Percentiles rank a stretch among this genome's conserved stretches.
phyloP scores from a whole-genome alignment of 2,888 invertebrate species.

The Augiades crinisus region DNA sequence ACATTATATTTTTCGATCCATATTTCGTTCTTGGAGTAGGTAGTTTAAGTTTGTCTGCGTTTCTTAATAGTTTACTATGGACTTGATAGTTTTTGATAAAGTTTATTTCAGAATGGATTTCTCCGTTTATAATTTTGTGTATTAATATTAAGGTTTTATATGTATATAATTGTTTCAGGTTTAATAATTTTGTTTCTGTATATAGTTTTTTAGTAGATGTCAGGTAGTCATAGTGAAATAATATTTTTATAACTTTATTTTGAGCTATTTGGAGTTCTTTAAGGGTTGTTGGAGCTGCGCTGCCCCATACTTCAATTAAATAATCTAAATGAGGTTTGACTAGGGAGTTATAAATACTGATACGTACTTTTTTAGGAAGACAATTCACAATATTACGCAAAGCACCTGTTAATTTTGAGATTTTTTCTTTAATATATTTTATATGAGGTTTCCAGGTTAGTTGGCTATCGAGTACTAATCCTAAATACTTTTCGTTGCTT shows the following conservation, averaged over 20 bases:
- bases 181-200: not conserved
- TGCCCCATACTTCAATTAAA: not conserved
- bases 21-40: too few species aligned
- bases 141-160: not conserved
- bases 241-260: slow-evolving; percentile 1
- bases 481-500: not conserved
- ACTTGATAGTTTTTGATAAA: too few species aligned
- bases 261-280: slow-evolving; percentile 1
- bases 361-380: not conserved
- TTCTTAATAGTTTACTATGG: too few species aligned
- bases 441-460: not conserved
- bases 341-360: not conserved
- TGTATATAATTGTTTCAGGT: not conserved
- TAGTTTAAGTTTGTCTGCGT: too few species aligned
- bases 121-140: too few species aligned
- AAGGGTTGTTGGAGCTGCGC: not conserved
- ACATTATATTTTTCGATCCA: too few species aligned
- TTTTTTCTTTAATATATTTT: not conserved
- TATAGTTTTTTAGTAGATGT: not conserved
- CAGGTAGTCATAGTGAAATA: slow-evolving; percentile 1
- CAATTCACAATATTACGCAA: not conserved
- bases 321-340: not conserved
- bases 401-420: not conserved
- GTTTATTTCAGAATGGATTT: too few species aligned
- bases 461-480: not conserved